Evolutionary conservation across 2,888 invertebrate species (phyloP), one percentile per base, ranked within the genome.

Genomic region (Reticulitermes lucifugus): DNA sequence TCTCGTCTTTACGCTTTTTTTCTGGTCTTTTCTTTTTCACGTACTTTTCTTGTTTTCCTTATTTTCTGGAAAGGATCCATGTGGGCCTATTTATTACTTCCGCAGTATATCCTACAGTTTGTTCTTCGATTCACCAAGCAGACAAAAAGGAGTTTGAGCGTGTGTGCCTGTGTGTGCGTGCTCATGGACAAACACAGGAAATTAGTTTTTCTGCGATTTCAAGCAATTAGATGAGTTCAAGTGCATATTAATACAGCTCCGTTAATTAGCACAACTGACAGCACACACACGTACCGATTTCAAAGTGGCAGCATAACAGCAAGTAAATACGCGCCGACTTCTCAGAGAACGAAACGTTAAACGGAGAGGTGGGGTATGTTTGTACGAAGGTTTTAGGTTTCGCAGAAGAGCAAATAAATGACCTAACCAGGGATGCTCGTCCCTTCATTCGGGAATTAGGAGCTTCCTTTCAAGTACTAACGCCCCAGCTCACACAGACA

Each of bases 381-480:
- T 83, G 83, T 22, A 41, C 59, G 35, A 71, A 73, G 60, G 60
- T 77, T 83, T 83, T 43, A 70, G 60, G 82, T 41, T 83, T 77
- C 35, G 65, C 83, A 83, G 83, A 77, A 81, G 60, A 83, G 77
- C 29, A 83, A 83, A 77, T 59, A 83, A 59, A 77, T 83, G 77
- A 77, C 83, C 83, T 59, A 79, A 46, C 77, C 46, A 55, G 55
- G 59, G 79, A 75, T 29, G 51, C n/a, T 55, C 25, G 59, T 71
- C 73, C 59, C 59, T 83, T 83, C 83, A 41, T 77, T 83, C 29
- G 43, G 35, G 35, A n/a, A 25, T 77, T 83, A 83, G 77, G 77
- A 77, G 83, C 55, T 77, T 83, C 83, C 83, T 83, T 83, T 83
- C 77, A 83, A 83, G 77, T 77, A 60, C 77, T 77, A 81, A 75